Base-by-base conservation (phyloP, 2,888 invertebrate genomes). In the Buathra laborator region DNA sequence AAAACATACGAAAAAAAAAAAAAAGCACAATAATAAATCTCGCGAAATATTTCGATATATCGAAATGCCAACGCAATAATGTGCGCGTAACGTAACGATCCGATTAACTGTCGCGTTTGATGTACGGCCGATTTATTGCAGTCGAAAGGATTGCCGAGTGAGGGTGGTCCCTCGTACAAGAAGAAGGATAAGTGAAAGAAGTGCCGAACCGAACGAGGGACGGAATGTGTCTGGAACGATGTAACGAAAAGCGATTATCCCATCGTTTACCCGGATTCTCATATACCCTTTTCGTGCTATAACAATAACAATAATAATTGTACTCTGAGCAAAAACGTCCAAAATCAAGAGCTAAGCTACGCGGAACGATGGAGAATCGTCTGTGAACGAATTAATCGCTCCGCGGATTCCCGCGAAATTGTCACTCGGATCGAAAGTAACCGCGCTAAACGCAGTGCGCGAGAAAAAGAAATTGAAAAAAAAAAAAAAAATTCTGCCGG, bases 161-260 rank as follows among this genome's bases (percentile, higher is more conserved):
- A 53, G 53, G 53, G 7, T 53, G 16, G 16, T 53, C 19, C 53
- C 24, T 24, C 16, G 10, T 16, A 12, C 10, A 29, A 12, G 6
- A 12, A 14, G 12, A 24, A 62, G 29, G 53, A 53, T 1, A 24
- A 5, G 29, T 12, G 59, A 59, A 59, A 24, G 59, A 29, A 59
- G 59, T 12, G 24, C 24, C 14, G 59, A 24, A 12, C 12, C 19
- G 46, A 29, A 37, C 9, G 37, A 14, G 29, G 46, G 19, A 48
- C 12, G 51, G n/a, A 48, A 29, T n/a, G n/a, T 24, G 14, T 53
- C 43, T 44, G 78, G 68, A 70, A 81, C 77, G 64, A 84, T 84
- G 84, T 84, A 74, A 84, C 84, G 81, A 84, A 84, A 46, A 44
- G 64, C 48, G 72, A 56, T 51, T 62, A 10, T 48, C 6, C 5